Percentiles rank a stretch among this genome's conserved stretches.
phyloP scores from a whole-genome alignment of 2,888 invertebrate species.

The Timema podura region DNA sequence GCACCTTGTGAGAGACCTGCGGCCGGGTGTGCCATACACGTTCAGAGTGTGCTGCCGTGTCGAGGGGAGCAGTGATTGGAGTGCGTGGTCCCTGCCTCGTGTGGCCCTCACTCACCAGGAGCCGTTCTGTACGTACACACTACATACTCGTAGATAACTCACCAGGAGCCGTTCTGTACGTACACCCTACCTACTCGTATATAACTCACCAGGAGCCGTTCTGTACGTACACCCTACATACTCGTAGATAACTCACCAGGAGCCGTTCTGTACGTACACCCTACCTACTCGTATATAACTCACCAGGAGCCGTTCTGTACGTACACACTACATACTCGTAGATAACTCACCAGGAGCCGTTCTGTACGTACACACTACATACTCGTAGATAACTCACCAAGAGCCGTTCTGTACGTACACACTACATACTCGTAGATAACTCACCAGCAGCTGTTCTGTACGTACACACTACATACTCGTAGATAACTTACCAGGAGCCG shows the following conservation, averaged over 20 bases:
- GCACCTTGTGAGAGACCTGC: slow-evolving; percentile 49
- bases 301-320: slow-evolving; percentile 48
- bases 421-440: no score
- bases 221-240: no score
- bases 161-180: slow-evolving; percentile 48
- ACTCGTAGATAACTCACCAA: no score
- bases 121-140: slow-evolving; percentile 45
- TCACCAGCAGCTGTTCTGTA: slow-evolving; percentile 47
- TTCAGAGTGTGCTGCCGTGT: slow-evolving; percentile 52
- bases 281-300: no score
- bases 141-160: no score
- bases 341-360: slow-evolving; percentile 49
- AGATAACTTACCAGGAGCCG: slow-evolving; percentile 48
- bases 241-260: not conserved
- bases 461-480: no score
- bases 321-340: no score
- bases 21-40: slow-evolving; percentile 47
- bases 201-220: slow-evolving; percentile 50
- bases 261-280: no score
- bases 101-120: slow-evolving; percentile 47
- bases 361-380: no score
- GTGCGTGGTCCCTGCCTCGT: slow-evolving; percentile 52
- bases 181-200: no score
- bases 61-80: slow-evolving; percentile 46
- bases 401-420: slow-evolving; percentile 49